Base-by-base conservation (phyloP, 2,113 vertebrate genomes). In the Ictalurus furcatus region DNA sequence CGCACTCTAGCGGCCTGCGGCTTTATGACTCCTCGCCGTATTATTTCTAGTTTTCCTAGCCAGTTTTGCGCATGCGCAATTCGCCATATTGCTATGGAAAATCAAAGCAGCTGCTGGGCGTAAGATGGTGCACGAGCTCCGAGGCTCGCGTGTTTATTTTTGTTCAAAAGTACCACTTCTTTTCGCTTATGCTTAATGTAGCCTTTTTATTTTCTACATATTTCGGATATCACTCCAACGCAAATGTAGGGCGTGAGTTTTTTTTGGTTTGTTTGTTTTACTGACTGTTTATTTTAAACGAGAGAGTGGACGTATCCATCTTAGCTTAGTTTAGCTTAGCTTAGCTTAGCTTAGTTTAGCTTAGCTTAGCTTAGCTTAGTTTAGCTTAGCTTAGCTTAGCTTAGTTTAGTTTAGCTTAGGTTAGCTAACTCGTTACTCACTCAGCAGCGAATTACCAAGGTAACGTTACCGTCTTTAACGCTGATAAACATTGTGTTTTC, bases 61-160 rank as follows among this genome's bases (percentile, higher is more conserved):
- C 17, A 52, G 37, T 19, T 79, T 0, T 84, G 84, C 87, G 87
- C 91, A 92, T 85, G 91, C 91, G 90, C 79, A 19, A 8, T 8
- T 88, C 90, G 90, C 88, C 91, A 92, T 92, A 91, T 90, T 90
- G 73, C 85, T 52, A 34, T n/a, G 78, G 21, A 86, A 78, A 88
- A 90, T 86, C 76, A 88, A 88, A 85, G 87, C 86, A 87, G 83
- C 59, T 34, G 73, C 84, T 87, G 91, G 90, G 87, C 71, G 88
- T 91, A 88, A 91, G 81, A 88, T 88, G 83, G 88, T 88, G 65
- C 85, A 61, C 88, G 84, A 67, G 84, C 48, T 25, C 71, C 19
- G 71, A 84, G 63, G 6, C 13, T 25, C 67, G 59, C 16, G 73
- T 82, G 78, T 90, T 88, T 88, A 65, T 89, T 89, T 86, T 61